Evolutionary conservation across 1,140 invertebrate genomes (phyloP).

Genomic region (Panulirus ornatus): DNA sequence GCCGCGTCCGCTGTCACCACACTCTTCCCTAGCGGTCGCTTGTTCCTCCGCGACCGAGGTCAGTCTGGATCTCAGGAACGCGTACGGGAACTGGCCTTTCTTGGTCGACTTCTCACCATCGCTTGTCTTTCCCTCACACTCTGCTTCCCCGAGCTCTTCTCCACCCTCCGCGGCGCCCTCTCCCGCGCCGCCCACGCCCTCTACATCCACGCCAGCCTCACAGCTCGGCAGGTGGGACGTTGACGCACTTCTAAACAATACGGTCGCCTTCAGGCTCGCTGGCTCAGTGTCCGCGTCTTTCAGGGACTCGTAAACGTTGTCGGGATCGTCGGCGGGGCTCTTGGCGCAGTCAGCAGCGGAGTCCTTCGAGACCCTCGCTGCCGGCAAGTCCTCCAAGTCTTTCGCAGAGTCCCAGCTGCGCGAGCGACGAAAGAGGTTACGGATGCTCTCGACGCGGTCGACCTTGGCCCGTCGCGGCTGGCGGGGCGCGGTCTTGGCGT

Average conservation of each 20-base stretch:
- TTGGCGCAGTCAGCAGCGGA: background rate
- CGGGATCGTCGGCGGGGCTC: slow-evolving; percentile 2
- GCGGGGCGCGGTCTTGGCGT: slow-evolving; percentile 31
- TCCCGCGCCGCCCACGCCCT: background rate
- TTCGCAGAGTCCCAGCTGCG: slow-evolving; percentile 75
- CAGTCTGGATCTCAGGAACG: slow-evolving; percentile 74
- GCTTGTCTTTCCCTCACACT: slow-evolving; percentile 27
- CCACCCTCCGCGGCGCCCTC: slow-evolving; percentile 5
- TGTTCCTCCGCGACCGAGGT: slow-evolving; percentile 74
- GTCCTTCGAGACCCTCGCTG: slow-evolving; percentile 13
- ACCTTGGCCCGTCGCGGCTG: slow-evolving; percentile 72
- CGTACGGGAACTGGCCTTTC: slow-evolving; percentile 74
- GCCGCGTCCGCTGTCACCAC: slow-evolving; percentile 74
- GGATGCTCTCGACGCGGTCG: slow-evolving; percentile 75
- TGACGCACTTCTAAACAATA: slow-evolving; percentile 73
- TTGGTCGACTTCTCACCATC: slow-evolving; percentile 61
- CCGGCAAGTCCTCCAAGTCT: slow-evolving; percentile 69
- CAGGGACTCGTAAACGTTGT: slow-evolving; percentile 63
- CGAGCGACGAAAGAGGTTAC: slow-evolving; percentile 75
- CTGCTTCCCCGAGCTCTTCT: slow-evolving; percentile 4
- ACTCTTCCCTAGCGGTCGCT: slow-evolving; percentile 71
- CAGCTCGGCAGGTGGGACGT: slow-evolving; percentile 70
- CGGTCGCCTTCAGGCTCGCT: background rate
- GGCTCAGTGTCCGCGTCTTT: slow-evolving; percentile 40
- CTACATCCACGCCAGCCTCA: slow-evolving; percentile 42